A percentile compares a stretch with the other conserved stretches of the same genome.
phyloP scores from a whole-genome alignment of 2,113 vertebrate genomes.

The Salvelinus alpinus region DNA sequence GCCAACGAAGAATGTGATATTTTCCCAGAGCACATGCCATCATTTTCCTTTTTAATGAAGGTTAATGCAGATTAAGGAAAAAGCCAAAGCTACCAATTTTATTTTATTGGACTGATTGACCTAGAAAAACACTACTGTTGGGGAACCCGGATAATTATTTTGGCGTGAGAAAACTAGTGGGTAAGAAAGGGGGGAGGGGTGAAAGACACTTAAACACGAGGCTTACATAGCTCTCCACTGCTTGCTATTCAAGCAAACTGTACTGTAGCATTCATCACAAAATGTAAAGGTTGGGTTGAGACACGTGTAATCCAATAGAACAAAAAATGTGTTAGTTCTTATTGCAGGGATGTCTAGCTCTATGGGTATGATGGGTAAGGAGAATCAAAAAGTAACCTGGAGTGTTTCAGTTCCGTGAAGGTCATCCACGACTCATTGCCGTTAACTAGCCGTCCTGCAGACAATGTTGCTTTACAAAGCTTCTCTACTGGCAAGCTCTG shows the following conservation, averaged over 20 bases:
- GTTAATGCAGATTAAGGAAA: constrained; percentile 25
- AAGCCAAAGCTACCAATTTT: constrained; percentile 23
- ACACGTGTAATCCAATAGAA: constrained; percentile 48
- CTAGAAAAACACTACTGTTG: constrained; percentile 34
- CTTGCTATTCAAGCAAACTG: constrained; percentile 61
- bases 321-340: constrained; percentile 56
- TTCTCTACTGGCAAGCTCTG: constrained; percentile 24
- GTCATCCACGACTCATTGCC: constrained; percentile 32
- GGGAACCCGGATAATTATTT: constrained; percentile 29
- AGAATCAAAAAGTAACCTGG: constrained; percentile 55
- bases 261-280: constrained; percentile 43
- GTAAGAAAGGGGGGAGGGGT: constrained; percentile 49
- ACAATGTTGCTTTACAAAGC: constrained; percentile 32
- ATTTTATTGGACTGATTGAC: constrained; percentile 43
- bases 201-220: constrained; percentile 66
- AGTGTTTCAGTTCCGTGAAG: constrained; percentile 37
- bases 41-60: constrained; percentile 37
- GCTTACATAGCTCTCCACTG: constrained; percentile 67
- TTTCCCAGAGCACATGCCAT: constrained; percentile 11
- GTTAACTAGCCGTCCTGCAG: constrained; percentile 24
- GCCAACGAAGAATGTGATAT: constrained; percentile 23
- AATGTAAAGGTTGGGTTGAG: constrained; percentile 44
- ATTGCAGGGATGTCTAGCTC: constrained; percentile 40
- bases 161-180: constrained; percentile 68
- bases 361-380: constrained; percentile 27